These are phyloP conservation scores for Jaculus jaculus DNA, from an alignment of 2,113 vertebrate genomes.

Conservation along the genomic window DNA sequence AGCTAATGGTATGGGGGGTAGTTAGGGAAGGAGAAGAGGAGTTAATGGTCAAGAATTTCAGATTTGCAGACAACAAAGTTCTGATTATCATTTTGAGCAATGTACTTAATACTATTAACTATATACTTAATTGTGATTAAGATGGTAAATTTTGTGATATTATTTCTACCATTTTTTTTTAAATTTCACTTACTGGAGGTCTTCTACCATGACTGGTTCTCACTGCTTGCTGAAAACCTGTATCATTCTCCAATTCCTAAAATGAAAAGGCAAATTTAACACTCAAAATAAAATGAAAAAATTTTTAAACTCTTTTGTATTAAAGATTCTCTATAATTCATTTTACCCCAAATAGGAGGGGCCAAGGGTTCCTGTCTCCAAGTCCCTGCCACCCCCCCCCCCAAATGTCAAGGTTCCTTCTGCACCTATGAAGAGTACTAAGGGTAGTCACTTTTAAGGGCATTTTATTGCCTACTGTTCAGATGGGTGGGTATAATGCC, in stretches of 20 bases:
- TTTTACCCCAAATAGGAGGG: not conserved
- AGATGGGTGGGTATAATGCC: not conserved
- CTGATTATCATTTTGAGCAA: not conserved
- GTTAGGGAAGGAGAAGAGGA: too few relatives aligned
- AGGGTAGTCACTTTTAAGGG: not conserved
- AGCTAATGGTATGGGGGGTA: not conserved
- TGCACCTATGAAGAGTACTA: not conserved
- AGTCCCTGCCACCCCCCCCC: not conserved
- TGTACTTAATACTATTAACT: not conserved
- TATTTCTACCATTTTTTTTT: not conserved
- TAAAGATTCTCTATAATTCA: not conserved
- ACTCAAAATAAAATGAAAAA: constrained; percentile 31
- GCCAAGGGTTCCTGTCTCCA: not conserved
- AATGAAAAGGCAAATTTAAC: constrained; percentile 53
- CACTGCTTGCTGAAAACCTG: constrained; percentile 94
- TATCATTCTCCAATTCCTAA: constrained; percentile 96
- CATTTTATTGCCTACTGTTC: not conserved
- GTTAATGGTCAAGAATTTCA: not conserved
- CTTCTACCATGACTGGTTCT: constrained; percentile 96
- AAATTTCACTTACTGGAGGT: constrained; percentile 89
- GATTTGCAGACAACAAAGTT: not conserved
- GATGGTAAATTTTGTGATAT: not conserved
- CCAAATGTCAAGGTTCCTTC: not conserved
- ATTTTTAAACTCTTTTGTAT: not conserved
- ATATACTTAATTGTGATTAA: not conserved